Percentiles rank a stretch among this genome's conserved stretches.
Conservation (phyloP, 2,888 invertebrate species). For the Anticlea derivata region DNA sequence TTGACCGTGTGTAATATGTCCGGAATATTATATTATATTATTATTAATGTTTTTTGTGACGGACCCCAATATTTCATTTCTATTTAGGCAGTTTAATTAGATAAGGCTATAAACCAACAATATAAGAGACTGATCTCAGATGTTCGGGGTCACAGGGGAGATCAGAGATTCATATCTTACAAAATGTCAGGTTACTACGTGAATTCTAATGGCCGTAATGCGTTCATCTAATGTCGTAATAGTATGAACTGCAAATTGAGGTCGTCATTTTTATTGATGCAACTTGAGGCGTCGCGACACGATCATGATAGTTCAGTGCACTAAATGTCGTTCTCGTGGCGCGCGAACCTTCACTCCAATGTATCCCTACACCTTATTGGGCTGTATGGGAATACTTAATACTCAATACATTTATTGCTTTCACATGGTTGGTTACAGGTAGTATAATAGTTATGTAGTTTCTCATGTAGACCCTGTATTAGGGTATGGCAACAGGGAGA, state of each 20-base stretch:
- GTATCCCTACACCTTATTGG: conserved; percentile 29
- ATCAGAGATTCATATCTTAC: conserved; percentile 52
- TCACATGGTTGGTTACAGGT: no score
- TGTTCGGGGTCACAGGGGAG: conserved; percentile 52
- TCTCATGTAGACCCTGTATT: no score
- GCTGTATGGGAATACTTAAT: conserved; percentile 5
- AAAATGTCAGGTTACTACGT: conserved; percentile 59
- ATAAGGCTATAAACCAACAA: no score
- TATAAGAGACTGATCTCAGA: conserved; percentile 27
- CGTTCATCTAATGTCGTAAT: conserved; percentile 55
- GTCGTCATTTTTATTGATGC: conserved; percentile 60
- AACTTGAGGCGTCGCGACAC: conserved; percentile 45
- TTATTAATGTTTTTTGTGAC: no score
- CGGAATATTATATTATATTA: no score
- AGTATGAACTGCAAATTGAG: conserved; percentile 46
- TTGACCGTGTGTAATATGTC: no score
- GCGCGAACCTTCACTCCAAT: conserved; percentile 39
- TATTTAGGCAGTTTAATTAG: no score
- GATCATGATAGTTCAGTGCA: conserved; percentile 49
- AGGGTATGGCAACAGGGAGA: no score
- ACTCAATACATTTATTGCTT: no score
- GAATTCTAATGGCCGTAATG: conserved; percentile 48
- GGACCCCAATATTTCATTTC: no score
- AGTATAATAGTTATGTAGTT: no score
- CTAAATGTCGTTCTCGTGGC: conserved; percentile 47